Base-by-base conservation (phyloP, 2,888 invertebrate species). In the Ceriagrion tenellum region DNA sequence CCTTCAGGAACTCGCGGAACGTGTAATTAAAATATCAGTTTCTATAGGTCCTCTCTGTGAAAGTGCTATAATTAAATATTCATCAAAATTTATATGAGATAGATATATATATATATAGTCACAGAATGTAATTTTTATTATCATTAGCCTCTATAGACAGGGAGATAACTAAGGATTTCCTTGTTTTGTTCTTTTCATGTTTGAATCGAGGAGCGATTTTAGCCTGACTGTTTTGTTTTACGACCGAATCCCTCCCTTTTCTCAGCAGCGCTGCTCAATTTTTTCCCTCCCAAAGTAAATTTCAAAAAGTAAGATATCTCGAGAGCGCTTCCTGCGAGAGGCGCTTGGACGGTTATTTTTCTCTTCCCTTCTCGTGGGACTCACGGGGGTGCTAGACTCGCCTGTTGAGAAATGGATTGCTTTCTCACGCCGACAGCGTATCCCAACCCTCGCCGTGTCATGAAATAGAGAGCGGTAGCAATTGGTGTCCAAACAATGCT, bases 361-460 rank as follows among this genome's bases (percentile, higher is more conserved):
- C 16, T n/a, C 35, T 35, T n/a, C 12, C 26, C 23, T n/a, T 3
- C 35, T 69, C 16, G 13, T 35, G 81, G n/a, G 35, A 13, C 69
- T 69, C 30, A 16, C 4, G 30, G 10, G 16, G 35, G 30, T n/a
- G 23, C 81, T 81, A 81, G 13, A 81, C 81, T 81, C 35, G 81
- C 13, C 35, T 81, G 81, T 81, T 81, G 81, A 35, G 35, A 81
- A 81, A 81, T 81, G 81, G 81, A 81, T 81, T 30, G 81, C 30
- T 35, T 35, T 10, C 30, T 35, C 30, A 35, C 10, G 35, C 4
- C 4, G 81, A 81, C 81, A 35, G 81, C 0, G 81, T 26, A 81
- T 81, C 30, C n/a, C n/a, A n/a, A n/a, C n/a, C n/a, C n/a, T 74
- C 30, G n/a, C 30, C 56, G 69, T 26, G 8, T 69, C 10, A n/a